These are phyloP conservation scores for Microcebus griseorufus DNA, from an alignment of 2,113 vertebrate species.

Conservation along the genomic window DNA sequence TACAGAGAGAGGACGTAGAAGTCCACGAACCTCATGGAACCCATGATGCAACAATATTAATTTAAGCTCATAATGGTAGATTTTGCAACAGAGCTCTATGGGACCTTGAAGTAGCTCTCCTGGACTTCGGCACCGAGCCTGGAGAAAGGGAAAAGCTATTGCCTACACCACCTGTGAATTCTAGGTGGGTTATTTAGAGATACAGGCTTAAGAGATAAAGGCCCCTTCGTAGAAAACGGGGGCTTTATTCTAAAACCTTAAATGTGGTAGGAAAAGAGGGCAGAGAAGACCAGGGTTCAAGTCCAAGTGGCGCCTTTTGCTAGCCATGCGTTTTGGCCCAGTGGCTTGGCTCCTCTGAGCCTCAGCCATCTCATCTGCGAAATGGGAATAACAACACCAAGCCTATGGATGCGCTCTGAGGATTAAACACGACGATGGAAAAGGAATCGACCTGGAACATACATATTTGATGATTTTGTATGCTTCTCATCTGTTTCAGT, in stretches of 20 bases:
- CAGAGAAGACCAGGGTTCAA: background rate
- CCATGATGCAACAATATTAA: slow-evolving; percentile 81
- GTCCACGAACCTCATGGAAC: slow-evolving; percentile 78
- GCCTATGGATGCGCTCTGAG: background rate
- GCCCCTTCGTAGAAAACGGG: background rate
- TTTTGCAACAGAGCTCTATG: slow-evolving; percentile 72
- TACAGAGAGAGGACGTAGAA: slow-evolving; percentile 79
- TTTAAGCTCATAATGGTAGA: slow-evolving; percentile 83
- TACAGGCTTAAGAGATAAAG: background rate
- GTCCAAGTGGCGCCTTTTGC: background rate
- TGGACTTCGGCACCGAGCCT: background rate
- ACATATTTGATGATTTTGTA: background rate
- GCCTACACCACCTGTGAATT: background rate
- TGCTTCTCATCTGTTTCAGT: background rate
- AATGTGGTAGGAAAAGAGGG: background rate
- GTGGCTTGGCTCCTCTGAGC: background rate
- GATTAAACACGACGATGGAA: background rate
- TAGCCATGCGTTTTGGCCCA: background rate
- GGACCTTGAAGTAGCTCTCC: slow-evolving; percentile 46
- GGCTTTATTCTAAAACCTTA: background rate
- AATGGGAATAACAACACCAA: background rate
- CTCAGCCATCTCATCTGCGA: background rate
- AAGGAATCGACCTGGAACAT: background rate
- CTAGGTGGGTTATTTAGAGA: background rate
- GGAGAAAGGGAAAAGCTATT: background rate